Evolutionary conservation across 2,113 vertebrate species (phyloP).

Genomic region (Caranx melampygus): DNA sequence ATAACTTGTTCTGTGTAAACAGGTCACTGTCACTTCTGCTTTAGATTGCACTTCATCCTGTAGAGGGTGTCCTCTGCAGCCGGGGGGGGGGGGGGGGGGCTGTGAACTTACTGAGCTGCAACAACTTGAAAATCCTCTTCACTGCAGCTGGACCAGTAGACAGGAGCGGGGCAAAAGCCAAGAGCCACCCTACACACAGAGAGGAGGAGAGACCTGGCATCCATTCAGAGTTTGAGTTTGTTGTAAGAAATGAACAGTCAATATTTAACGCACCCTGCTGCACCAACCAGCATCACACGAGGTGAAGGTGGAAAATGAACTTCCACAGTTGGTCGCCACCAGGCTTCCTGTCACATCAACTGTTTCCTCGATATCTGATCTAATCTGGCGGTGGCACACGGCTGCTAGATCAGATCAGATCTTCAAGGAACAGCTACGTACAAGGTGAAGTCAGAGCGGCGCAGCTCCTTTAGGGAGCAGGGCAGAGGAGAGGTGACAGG

Average conservation of each 20-base stretch:
- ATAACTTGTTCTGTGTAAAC: slow-evolving; percentile 59
- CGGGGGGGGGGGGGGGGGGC: slow-evolving; percentile 25
- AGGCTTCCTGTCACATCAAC: slow-evolving; percentile 5
- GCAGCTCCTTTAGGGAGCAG: too few species aligned
- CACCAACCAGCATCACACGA: not conserved
- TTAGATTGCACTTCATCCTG: slow-evolving; percentile 61
- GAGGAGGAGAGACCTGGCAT: not conserved
- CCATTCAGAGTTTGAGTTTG: slow-evolving; percentile 4
- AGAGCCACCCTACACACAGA: not conserved
- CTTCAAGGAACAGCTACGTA: too few species aligned
- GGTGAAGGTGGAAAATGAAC: not conserved
- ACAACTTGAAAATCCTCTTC: slow-evolving; percentile 49
- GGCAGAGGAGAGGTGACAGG: too few species aligned
- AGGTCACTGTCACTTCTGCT: slow-evolving; percentile 70
- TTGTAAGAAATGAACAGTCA: slow-evolving; percentile 26
- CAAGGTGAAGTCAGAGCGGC: too few species aligned
- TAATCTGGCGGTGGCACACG: too few species aligned
- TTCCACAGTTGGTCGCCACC: slow-evolving; percentile 6
- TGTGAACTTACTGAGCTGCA: slow-evolving; percentile 26
- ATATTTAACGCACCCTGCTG: not conserved
- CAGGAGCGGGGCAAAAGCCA: slow-evolving; percentile 21
- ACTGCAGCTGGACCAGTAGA: slow-evolving; percentile 46
- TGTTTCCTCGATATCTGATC: not conserved
- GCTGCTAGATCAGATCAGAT: too few species aligned
- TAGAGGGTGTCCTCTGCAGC: slow-evolving; percentile 56